Conservation (phyloP, 2,888 invertebrate species). For the Lampropteryx suffumata region DNA sequence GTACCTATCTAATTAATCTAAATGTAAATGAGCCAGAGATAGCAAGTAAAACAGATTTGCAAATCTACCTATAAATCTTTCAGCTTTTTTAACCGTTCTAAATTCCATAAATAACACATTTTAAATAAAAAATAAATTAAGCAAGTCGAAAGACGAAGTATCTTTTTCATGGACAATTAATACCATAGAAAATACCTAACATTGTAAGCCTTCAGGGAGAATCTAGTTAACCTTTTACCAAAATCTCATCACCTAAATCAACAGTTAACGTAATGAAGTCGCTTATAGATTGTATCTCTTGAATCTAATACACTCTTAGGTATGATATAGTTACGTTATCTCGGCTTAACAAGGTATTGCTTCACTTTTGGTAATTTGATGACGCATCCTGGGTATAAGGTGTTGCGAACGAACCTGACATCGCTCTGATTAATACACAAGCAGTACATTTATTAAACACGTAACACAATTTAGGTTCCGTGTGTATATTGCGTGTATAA, state of each 20-base stretch:
- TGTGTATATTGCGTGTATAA: too few relatives aligned
- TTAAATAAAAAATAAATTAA: too few relatives aligned
- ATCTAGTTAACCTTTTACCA: too few relatives aligned
- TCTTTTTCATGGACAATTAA: too few relatives aligned
- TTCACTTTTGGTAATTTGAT: conserved; percentile 16
- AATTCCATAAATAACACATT: too few relatives aligned
- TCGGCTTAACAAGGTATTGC: conserved; percentile 10
- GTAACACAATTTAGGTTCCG: too few relatives aligned
- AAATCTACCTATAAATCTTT: not conserved
- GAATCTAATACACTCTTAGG: not conserved
- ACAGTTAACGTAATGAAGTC: too few relatives aligned
- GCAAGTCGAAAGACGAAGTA: too few relatives aligned
- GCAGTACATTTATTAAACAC: too few relatives aligned
- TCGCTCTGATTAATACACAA: conserved; percentile 5
- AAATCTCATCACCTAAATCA: too few relatives aligned
- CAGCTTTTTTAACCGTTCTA: not conserved
- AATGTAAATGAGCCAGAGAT: conserved; percentile 3
- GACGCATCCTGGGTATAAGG: not conserved
- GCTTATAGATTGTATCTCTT: not conserved
- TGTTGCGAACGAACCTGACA: conserved; percentile 8
- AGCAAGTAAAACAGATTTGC: not conserved
- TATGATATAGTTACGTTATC: not conserved
- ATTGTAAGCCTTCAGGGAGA: too few relatives aligned
- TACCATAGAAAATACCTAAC: too few relatives aligned
- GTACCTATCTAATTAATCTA: not conserved